phyloP scores from a whole-genome alignment of 1,140 invertebrate genomes.

The Orchesella cincta region DNA sequence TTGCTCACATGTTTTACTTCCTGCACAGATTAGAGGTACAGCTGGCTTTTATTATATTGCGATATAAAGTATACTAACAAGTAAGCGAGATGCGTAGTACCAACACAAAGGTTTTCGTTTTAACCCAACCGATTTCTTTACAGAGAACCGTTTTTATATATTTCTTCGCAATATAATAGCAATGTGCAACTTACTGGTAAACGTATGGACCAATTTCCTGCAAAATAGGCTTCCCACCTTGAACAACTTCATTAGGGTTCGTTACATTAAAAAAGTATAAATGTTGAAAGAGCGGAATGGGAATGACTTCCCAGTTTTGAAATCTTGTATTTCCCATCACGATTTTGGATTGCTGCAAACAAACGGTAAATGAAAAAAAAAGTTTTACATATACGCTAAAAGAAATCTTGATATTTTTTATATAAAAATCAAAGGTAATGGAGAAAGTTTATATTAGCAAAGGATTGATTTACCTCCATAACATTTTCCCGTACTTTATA shows the following conservation, averaged over 20 bases:
- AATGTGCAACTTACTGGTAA: conserved; percentile 55
- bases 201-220: conserved; percentile 61
- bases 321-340: conserved; percentile 43
- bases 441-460: too few species aligned
- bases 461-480: not conserved
- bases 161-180: not conserved
- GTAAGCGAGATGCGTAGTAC: too few species aligned
- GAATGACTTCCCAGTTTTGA: conserved; percentile 56
- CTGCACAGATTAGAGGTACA: too few species aligned
- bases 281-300: conserved; percentile 59
- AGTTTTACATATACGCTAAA: not conserved
- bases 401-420: too few species aligned
- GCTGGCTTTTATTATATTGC: too few species aligned
- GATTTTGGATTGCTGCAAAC: conserved; percentile 38
- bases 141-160: not conserved
- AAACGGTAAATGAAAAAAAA: not conserved
- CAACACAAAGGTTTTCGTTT: too few species aligned
- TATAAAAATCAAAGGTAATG: too few species aligned
- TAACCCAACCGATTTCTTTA: not conserved
- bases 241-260: conserved; percentile 57
- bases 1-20: too few species aligned
- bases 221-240: conserved; percentile 57
- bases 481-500: conserved; percentile 4
- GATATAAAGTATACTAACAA: too few species aligned
- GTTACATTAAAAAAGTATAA: conserved; percentile 60